phyloP scores from a whole-genome alignment of 64 coral and sea anemone species.

The Actinia equina region DNA sequence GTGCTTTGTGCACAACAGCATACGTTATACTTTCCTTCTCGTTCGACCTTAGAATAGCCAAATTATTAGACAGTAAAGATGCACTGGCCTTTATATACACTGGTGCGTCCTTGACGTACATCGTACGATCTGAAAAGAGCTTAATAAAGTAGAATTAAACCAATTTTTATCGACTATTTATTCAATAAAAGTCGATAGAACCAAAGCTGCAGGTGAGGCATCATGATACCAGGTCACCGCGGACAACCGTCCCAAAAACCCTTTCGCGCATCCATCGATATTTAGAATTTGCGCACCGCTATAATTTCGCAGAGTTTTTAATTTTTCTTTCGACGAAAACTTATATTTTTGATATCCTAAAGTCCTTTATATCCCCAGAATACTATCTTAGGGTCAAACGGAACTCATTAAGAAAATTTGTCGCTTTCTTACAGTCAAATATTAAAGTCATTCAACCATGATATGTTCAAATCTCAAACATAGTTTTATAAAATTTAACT shows the following conservation, averaged over 20 bases:
- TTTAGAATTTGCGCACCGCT: no score
- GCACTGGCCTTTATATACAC: slow-evolving; percentile 76
- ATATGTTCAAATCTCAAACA: no score
- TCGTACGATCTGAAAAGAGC: background rate
- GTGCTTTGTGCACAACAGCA: slow-evolving; percentile 85
- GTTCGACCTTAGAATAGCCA: slow-evolving; percentile 58
- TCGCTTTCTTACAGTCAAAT: no score
- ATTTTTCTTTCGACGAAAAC: no score
- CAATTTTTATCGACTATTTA: background rate
- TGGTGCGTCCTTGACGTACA: slow-evolving; percentile 64
- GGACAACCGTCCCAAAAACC: background rate
- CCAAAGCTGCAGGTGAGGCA: background rate
- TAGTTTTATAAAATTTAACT: no score
- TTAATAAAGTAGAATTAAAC: background rate
- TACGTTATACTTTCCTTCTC: slow-evolving; percentile 70
- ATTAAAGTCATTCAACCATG: no score
- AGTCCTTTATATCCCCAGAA: no score
- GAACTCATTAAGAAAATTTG: no score
- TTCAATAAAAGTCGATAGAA: background rate
- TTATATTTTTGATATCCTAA: no score
- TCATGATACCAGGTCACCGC: background rate
- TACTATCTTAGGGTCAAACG: no score
- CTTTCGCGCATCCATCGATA: background rate
- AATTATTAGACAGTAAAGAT: slow-evolving; percentile 75
- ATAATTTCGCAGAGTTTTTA: no score